Evolutionary conservation across 2,113 vertebrate genomes (phyloP).

Genomic region (Mohoua ochrocephala): DNA sequence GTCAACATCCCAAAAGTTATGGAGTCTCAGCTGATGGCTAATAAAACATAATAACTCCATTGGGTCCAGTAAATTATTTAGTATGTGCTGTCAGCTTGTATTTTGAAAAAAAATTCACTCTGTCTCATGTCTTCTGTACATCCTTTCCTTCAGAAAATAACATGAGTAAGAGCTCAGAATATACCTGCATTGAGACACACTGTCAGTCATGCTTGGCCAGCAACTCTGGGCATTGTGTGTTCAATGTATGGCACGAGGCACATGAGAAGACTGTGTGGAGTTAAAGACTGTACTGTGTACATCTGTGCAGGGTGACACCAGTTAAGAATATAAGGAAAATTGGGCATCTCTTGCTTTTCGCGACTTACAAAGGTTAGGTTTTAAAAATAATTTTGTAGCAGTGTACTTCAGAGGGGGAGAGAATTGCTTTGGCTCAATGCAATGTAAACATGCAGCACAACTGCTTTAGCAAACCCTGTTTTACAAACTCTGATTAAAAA

Average conservation of each 20-base stretch:
- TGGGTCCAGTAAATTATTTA: not conserved
- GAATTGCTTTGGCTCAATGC: not conserved
- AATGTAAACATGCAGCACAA: not conserved
- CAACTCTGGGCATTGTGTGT: fast-evolving
- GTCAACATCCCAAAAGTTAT: not conserved
- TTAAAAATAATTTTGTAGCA: not conserved
- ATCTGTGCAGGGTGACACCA: not conserved
- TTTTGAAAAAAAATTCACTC: not conserved
- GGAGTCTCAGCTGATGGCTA: not conserved
- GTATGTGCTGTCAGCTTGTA: not conserved
- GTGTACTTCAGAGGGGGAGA: not conserved
- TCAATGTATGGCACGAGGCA: fast-evolving
- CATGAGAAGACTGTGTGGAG: not conserved
- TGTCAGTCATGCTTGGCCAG: not conserved
- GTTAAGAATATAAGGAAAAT: not conserved
- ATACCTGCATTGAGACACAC: not conserved
- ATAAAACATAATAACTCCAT: not conserved
- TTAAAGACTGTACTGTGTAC: not conserved
- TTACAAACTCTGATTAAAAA: not conserved
- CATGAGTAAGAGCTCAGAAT: not conserved
- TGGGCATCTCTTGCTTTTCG: not conserved
- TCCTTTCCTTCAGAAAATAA: not conserved
- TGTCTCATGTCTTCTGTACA: not conserved
- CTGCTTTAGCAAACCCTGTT: not conserved
- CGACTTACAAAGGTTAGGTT: not conserved